Conservation (phyloP, 2,888 invertebrate genomes). For the Linnaemya tessellans region DNA sequence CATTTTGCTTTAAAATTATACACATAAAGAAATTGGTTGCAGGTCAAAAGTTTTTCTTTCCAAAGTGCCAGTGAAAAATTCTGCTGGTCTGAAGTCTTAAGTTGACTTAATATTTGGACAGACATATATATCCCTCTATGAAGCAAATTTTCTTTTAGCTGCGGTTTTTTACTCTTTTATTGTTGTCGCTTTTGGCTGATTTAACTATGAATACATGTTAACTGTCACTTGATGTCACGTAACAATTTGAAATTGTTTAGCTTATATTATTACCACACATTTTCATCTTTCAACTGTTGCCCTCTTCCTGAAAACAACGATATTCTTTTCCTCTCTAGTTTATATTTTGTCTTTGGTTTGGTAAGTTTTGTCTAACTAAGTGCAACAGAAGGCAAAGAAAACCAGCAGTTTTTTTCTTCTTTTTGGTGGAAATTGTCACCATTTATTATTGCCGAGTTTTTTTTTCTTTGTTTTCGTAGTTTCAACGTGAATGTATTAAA, state of each 20-base stretch:
- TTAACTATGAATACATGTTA: constrained; percentile 69
- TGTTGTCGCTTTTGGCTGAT: constrained; percentile 61
- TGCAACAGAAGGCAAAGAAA: constrained; percentile 42
- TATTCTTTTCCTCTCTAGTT: constrained; percentile 7
- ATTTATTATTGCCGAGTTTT: constrained; percentile 64
- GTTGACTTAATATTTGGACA: constrained; percentile 44
- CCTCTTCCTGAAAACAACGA: constrained; percentile 11
- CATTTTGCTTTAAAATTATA: constrained; percentile 24
- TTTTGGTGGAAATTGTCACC: constrained; percentile 66
- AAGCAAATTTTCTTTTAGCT: constrained; percentile 22
- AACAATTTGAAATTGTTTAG: constrained; percentile 70
- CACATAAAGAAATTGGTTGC: neutral
- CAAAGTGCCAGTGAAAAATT: constrained; percentile 40
- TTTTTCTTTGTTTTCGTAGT: constrained; percentile 21
- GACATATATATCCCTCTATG: constrained; percentile 38
- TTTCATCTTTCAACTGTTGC: constrained; percentile 70
- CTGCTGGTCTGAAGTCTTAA: constrained; percentile 57
- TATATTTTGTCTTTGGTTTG: constrained; percentile 1
- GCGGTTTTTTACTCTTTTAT: constrained; percentile 9
- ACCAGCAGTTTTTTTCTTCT: constrained; percentile 68
- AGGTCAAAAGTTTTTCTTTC: constrained; percentile 1
- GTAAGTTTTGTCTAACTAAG: constrained; percentile 22
- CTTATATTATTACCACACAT: constrained; percentile 70
- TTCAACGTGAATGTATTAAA: constrained; percentile 75
- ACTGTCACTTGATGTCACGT: constrained; percentile 72